Conservation (phyloP, 30 jellyfish, hydroid and myxozoan genomes). For the Aurelia coerulea region DNA sequence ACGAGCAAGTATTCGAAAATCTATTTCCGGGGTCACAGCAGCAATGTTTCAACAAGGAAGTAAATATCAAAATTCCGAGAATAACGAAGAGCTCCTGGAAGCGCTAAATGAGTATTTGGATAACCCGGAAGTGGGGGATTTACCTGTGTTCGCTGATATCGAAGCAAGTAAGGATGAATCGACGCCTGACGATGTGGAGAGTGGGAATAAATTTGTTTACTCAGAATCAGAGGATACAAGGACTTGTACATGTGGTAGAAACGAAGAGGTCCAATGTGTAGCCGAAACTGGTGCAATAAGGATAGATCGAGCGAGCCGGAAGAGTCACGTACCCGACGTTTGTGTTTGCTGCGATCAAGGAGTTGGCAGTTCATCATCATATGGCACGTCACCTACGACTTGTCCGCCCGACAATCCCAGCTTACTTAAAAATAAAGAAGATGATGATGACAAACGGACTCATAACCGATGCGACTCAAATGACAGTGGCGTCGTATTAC, state of each 20-base stretch:
- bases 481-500: constrained; percentile 92
- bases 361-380: constrained; percentile 62
- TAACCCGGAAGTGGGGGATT: constrained; percentile 24
- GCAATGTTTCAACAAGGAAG: constrained; percentile 50
- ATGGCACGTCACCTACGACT: constrained; percentile 39
- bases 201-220: no score
- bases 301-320: no score
- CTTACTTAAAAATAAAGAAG: neutral
- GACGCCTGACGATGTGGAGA: no score
- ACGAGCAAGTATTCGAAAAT: constrained; percentile 33
- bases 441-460: constrained; percentile 40
- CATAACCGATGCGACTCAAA: constrained; percentile 84
- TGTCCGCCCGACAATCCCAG: constrained; percentile 2
- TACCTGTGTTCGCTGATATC: constrained; percentile 35
- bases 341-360: constrained; percentile 38
- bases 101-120: constrained; percentile 37
- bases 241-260: no score
- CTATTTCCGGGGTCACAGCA: neutral
- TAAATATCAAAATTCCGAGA: constrained; percentile 14
- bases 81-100: constrained; percentile 46
- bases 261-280: no score
- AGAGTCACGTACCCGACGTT: neutral
- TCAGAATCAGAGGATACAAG: no score
- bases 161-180: neutral
- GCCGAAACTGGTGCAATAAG: no score